Conservation (phyloP, 2,888 invertebrate species). For the Octodonta nipae region DNA sequence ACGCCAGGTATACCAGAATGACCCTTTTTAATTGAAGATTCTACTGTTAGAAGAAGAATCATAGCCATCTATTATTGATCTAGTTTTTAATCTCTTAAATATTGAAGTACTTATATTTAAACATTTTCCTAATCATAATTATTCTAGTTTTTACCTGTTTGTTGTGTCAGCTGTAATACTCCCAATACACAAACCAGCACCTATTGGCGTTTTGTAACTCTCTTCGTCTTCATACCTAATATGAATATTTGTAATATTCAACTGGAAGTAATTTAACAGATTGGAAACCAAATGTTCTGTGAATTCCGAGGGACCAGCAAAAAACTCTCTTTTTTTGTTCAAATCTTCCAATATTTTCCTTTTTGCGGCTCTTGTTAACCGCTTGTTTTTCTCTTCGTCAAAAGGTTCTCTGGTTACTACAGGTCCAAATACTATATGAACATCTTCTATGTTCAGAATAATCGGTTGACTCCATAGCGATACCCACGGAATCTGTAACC, state of each 20-base stretch:
- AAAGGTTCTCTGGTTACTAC: conserved; percentile 52
- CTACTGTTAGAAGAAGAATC: too few species aligned
- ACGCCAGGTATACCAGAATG: too few species aligned
- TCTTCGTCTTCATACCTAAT: conserved; percentile 67
- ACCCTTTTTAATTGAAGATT: too few species aligned
- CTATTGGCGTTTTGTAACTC: conserved; percentile 51
- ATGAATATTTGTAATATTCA: conserved; percentile 65
- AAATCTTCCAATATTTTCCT: conserved; percentile 54
- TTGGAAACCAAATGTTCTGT: conserved; percentile 61
- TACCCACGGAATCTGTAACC: conserved; percentile 66
- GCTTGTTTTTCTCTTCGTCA: conserved; percentile 59
- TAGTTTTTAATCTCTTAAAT: too few species aligned
- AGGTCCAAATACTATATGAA: conserved; percentile 64
- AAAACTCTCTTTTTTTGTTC: conserved; percentile 45
- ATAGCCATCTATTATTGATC: too few species aligned
- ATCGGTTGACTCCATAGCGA: conserved; percentile 62
- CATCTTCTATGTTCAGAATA: conserved; percentile 59
- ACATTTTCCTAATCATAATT: too few species aligned
- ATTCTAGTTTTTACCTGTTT: conserved; percentile 52
- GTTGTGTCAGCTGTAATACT: conserved; percentile 67
- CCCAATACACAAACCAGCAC: conserved; percentile 65
- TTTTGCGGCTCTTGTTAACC: conserved; percentile 59
- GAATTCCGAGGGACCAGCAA: conserved; percentile 52
- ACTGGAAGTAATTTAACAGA: conserved; percentile 66
- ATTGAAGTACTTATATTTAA: too few species aligned